Base-by-base conservation (phyloP, 1,140 invertebrate genomes). In the Zaprionus nigranus region DNA sequence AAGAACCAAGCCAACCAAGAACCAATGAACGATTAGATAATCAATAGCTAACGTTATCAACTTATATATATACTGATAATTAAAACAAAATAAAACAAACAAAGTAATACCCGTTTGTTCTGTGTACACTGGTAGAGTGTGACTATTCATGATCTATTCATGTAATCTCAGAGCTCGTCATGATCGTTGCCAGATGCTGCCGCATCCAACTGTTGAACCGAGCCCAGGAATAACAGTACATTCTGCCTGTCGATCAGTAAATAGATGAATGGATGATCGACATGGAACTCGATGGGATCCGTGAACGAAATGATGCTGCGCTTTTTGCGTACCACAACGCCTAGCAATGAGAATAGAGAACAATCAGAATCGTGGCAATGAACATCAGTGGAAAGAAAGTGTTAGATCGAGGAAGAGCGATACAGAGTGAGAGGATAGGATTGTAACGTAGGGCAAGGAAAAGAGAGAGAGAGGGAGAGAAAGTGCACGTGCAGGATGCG, bases 201-300 rank as follows among this genome's bases (percentile, higher is more conserved):
- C 58, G 22, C 80, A 49, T 75, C 56, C 24, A 82, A 65, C n/a
- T 22, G 81, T 30, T 67, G 56, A 30, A 92, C 67, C 24, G 83
- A 72, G 36, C 90, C 90, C 67, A 69, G 57, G 62, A 92, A 92
- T 15, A 92, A 36, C 9, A 78, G 59, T 24, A 81, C 22, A 20
- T 63, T 49, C 56, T 67, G 59, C 59, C 46, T 46, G 63, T 92
- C 80, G 26, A 51, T 20, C 51, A 92, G 69, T 58, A 66, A 38
- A 90, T 87, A 92, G 65, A 79, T 77, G 75, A 91, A 92, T 84
- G 84, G 91, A 90, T 90, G 91, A 79, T 92, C 87, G 62, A 78
- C 82, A 30, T 65, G 72, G 71, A 92, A 91, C 51, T 83, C 68
- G 61, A 74, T 59, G 6, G 78, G 79, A 56, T 81, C 75, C 11